These are phyloP conservation scores for Capreolus pygargus DNA, from an alignment of 2,113 vertebrate species.

Conservation along the genomic window DNA sequence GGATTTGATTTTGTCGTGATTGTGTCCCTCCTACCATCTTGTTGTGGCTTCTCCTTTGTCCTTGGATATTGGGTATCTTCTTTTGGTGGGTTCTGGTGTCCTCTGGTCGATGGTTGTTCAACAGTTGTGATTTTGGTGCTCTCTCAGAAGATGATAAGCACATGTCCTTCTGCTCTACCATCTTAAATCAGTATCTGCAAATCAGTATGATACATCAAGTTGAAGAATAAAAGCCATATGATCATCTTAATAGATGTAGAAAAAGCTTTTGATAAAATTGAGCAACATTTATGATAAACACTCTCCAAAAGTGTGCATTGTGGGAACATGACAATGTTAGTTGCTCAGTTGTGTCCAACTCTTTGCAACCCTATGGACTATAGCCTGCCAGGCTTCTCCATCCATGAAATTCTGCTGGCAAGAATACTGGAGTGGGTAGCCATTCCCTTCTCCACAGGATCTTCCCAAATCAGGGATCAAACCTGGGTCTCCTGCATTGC, in stretches of 20 bases:
- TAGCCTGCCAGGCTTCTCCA: neutral
- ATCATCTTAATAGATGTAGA: neutral
- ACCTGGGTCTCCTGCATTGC: no score
- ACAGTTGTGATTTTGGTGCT: neutral
- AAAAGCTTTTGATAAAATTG: neutral
- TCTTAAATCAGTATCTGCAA: neutral
- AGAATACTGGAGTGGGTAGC: neutral
- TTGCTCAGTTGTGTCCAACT: neutral
- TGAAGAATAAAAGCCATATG: neutral
- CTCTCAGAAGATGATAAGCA: neutral
- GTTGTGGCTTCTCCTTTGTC: neutral
- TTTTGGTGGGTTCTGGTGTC: neutral
- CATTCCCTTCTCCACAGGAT: no score
- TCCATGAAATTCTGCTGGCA: neutral
- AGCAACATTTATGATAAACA: neutral
- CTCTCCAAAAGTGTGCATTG: neutral
- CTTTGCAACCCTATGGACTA: neutral
- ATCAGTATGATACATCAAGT: neutral
- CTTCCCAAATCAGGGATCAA: no score
- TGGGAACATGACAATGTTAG: neutral
- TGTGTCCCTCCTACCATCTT: neutral
- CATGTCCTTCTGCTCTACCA: neutral
- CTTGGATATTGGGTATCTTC: neutral
- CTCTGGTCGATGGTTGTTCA: rapidly evolving
- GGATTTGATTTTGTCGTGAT: neutral